These are phyloP conservation scores for Cathartes aura DNA, from an alignment of 2,113 vertebrate genomes.

Conservation along the genomic window DNA sequence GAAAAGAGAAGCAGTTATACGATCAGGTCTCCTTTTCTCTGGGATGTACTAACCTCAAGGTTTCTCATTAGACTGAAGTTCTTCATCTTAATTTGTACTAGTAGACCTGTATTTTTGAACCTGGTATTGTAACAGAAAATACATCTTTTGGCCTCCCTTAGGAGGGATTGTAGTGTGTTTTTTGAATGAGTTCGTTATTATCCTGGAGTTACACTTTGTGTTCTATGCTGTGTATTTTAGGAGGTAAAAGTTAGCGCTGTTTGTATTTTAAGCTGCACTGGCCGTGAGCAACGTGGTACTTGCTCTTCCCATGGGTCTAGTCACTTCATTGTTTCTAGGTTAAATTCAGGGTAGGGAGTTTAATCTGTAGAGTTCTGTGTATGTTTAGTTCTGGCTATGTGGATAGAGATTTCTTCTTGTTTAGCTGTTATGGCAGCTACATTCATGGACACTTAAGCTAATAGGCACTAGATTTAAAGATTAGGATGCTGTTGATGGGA, in stretches of 20 bases:
- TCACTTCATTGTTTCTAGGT: not conserved
- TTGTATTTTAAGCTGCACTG: not conserved
- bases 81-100: not conserved
- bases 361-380: not conserved
- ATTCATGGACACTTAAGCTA: not conserved
- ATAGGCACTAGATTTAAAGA: not conserved
- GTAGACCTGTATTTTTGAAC: not conserved
- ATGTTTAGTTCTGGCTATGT: not conserved
- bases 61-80: not conserved
- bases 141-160: rapidly evolving
- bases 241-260: not conserved
- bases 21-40: not conserved
- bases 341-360: not conserved
- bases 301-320: not conserved
- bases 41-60: not conserved
- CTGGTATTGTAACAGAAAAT: not conserved
- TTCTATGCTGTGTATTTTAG: not conserved
- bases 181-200: not conserved
- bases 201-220: not conserved
- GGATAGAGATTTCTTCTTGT: not conserved
- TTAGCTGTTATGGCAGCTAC: not conserved
- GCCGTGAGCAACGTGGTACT: not conserved
- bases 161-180: not conserved
- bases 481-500: not conserved
- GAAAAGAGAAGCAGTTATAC: not conserved